phyloP scores from a whole-genome alignment of 2,113 vertebrate species.

The Scopus umbretta region DNA sequence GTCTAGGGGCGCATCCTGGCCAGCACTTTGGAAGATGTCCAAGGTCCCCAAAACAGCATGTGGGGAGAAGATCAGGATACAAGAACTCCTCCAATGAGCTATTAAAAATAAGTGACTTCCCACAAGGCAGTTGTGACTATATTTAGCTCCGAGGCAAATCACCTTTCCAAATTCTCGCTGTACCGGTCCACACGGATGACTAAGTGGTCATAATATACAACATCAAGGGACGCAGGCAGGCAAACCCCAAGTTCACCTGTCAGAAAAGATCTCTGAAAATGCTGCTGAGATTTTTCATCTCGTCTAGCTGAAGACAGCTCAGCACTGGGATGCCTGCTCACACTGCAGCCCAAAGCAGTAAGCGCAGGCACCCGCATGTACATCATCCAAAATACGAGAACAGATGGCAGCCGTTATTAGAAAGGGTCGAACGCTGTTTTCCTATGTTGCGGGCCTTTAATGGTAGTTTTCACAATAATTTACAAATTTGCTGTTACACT shows the following conservation, averaged over 20 bases:
- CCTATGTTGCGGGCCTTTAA: constrained; percentile 30
- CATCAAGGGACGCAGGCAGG: background rate
- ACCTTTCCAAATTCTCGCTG: background rate
- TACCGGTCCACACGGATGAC: background rate
- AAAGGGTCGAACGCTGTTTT: background rate
- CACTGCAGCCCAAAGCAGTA: background rate
- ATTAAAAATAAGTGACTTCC: background rate
- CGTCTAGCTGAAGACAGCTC: background rate
- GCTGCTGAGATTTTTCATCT: background rate
- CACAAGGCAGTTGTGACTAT: background rate
- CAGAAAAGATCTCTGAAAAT: background rate
- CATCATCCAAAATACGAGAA: background rate
- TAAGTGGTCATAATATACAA: too few relatives aligned
- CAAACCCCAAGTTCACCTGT: background rate
- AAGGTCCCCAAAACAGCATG: fast-evolving
- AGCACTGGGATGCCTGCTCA: fast-evolving
- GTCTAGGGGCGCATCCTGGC: fast-evolving
- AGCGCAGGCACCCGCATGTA: background rate
- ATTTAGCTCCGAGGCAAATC: background rate
- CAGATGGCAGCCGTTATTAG: background rate
- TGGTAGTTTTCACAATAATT: constrained; percentile 15
- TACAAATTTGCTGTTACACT: background rate
- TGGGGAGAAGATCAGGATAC: background rate
- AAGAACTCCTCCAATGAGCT: background rate
- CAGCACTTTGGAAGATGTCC: background rate